A percentile compares a stretch with the other conserved stretches of the same genome.
These are phyloP conservation scores for Sminthurides aquaticus DNA, from an alignment of 2,888 invertebrate genomes.

Conservation along the genomic window DNA sequence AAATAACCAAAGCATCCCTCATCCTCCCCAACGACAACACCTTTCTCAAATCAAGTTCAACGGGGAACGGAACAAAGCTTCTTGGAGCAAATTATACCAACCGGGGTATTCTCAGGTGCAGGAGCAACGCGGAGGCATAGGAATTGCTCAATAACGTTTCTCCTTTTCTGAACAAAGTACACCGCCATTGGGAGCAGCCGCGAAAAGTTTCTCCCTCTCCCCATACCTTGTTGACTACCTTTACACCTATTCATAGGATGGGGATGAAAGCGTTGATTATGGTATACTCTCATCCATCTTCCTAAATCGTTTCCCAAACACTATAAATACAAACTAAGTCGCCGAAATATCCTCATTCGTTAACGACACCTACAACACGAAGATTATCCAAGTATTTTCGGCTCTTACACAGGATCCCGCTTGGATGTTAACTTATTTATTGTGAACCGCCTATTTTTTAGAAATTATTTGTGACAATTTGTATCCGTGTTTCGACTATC, in stretches of 20 bases:
- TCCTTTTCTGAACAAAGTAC: not conserved
- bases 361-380: not conserved
- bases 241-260: not conserved
- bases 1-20: not conserved
- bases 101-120: not conserved
- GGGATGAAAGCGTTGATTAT: not conserved
- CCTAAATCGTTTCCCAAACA: no score
- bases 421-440: no score
- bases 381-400: no score
- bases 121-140: no score
- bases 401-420: no score
- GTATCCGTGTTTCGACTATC: no score
- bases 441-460: no score
- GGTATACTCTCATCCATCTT: not conserved
- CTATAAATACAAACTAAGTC: not conserved
- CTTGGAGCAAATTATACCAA: not conserved
- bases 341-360: not conserved
- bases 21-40: no score
- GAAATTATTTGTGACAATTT: no score
- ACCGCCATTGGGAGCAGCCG: not conserved
- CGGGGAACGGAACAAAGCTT: not conserved
- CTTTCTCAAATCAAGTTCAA: not conserved
- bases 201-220: not conserved
- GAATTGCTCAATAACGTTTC: not conserved
- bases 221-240: not conserved